Base-by-base conservation (phyloP, 2,797 vertebrate species). In the Lates japonicus region DNA sequence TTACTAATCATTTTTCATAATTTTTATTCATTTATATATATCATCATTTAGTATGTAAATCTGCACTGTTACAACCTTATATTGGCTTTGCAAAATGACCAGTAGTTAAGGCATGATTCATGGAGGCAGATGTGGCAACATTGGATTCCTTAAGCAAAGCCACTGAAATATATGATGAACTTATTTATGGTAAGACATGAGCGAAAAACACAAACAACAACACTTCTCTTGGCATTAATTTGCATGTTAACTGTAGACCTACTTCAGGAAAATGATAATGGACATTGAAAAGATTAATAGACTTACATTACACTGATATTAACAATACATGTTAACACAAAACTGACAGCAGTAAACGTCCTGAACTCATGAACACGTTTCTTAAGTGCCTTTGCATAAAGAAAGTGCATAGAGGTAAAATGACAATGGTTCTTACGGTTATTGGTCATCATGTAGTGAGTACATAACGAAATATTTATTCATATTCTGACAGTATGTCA, bases 61-160 rank as follows among this genome's bases (percentile, higher is more conserved):
- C 49, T 49, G 72, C 60, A 29, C 19, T 31, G 39, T 46, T 70
- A 64, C 62, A 82, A 61, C 46, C 55, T 44, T 16, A 39, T 19
- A 31, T 52, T 67, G 42, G 33, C 49, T 81, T 80, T 76, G 71
- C 55, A 80, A n/a, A 78, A 49, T n/a, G 25, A 63, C 1, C 17
- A 12, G 81, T 80, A 80, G 72, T 80, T 87, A 87, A 90, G 84
- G 85, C 83, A 69, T 85, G 63, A 84, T 81, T 76, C 66, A 37
- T 67, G 31, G 59, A 80, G 80, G 60, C 83, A 85, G 55, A 76
- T 52, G 64, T 65, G 48, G 48, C 62, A 81, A 58, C 4, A 0
- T 9, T 71, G 37, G 52, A 72, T 59, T 55, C 13, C 44, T 70
- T 1, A 76, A 57, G 41, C 55, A 63, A 52, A 75, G 25, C 8